phyloP scores from a whole-genome alignment of 1,140 invertebrate genomes.

The Amphibalanus amphitrite region DNA sequence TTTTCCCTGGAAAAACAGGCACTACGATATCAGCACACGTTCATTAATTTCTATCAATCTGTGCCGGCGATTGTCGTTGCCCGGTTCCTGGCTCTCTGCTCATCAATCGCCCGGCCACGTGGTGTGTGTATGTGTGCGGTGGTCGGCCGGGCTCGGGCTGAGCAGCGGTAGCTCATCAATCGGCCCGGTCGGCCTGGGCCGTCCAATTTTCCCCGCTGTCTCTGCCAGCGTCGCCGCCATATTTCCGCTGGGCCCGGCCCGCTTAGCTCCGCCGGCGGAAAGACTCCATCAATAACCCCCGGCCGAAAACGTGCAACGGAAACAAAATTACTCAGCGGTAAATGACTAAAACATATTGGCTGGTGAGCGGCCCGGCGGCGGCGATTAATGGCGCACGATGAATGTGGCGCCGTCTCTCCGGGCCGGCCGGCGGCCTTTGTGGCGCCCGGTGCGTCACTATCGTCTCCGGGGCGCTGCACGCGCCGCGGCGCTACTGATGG shows the following conservation, averaged over 20 bases:
- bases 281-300: neutral
- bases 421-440: neutral
- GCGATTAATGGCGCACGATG: neutral
- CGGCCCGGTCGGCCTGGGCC: too few species aligned
- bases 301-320: neutral
- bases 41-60: too few species aligned
- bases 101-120: too few species aligned
- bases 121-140: too few species aligned
- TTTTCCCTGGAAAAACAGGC: too few species aligned
- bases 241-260: neutral
- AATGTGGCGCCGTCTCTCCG: neutral
- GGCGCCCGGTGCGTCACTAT: neutral
- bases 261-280: neutral
- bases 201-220: neutral
- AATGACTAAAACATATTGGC: neutral
- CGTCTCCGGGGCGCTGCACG: neutral
- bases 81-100: too few species aligned
- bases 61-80: too few species aligned
- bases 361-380: neutral
- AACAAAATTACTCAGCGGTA: neutral
- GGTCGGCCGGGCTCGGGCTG: too few species aligned
- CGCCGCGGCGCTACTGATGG: neutral
- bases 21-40: too few species aligned
- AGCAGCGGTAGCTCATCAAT: too few species aligned
- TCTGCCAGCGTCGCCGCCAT: neutral